These are phyloP conservation scores for Thunnus thynnus DNA, from an alignment of 2,113 vertebrate species.

Conservation along the genomic window DNA sequence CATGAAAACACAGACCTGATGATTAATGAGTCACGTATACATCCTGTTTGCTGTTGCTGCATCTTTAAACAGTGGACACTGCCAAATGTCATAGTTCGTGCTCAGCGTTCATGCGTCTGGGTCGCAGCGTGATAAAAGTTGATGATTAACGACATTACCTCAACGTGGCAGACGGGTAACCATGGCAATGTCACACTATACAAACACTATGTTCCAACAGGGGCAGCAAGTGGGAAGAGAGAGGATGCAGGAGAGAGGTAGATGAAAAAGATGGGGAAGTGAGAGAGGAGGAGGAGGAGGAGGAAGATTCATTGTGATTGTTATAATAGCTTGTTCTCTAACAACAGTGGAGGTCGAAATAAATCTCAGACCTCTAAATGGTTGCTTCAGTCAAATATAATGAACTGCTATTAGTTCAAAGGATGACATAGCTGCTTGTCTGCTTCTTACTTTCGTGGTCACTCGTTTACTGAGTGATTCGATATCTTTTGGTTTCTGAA, in stretches of 20 bases:
- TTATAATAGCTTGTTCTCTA: slow-evolving; percentile 33
- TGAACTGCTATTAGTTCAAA: slow-evolving; percentile 46
- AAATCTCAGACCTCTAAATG: slow-evolving; percentile 24
- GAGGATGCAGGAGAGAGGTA: slow-evolving; percentile 6
- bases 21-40: neutral
- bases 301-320: slow-evolving; percentile 42
- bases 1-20: slow-evolving; percentile 2
- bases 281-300: slow-evolving; percentile 15
- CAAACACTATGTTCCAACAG: slow-evolving; percentile 73
- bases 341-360: slow-evolving; percentile 20
- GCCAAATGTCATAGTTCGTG: slow-evolving; percentile 49
- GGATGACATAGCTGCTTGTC: slow-evolving; percentile 54
- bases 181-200: slow-evolving; percentile 73
- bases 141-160: slow-evolving; percentile 79
- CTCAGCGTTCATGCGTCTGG: slow-evolving; percentile 29
- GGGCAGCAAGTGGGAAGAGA: neutral
- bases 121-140: slow-evolving; percentile 70
- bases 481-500: slow-evolving; percentile 51
- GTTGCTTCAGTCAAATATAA: slow-evolving; percentile 43
- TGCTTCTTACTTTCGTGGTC: slow-evolving; percentile 49
- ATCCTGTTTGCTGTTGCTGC: slow-evolving; percentile 6
- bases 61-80: neutral
- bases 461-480: slow-evolving; percentile 32
- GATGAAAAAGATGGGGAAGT: slow-evolving; percentile 12
- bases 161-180: slow-evolving; percentile 74